phyloP scores from a whole-genome alignment of 2,113 vertebrate species.

The Trichomycterus rosablanca region DNA sequence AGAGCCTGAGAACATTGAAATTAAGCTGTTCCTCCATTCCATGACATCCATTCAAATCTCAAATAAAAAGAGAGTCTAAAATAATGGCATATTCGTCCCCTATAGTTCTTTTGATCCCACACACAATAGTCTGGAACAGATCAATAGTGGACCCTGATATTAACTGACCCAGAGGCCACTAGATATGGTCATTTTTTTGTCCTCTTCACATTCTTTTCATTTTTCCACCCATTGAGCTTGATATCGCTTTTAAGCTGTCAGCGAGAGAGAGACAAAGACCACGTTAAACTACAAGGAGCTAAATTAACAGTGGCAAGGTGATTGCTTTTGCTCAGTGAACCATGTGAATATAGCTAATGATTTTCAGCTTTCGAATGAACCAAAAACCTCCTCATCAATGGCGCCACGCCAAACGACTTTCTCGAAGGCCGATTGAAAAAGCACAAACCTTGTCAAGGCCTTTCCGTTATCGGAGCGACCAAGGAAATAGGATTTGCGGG shows the following conservation, averaged over 20 bases:
- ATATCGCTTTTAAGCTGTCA: constrained; percentile 16
- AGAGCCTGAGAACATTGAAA: neutral
- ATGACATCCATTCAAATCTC: constrained; percentile 4
- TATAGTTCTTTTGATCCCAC: neutral
- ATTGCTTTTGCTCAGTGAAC: constrained; percentile 19
- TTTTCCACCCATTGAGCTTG: constrained; percentile 4
- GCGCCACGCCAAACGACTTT: too few species aligned
- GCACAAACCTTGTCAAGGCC: neutral
- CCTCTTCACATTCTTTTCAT: constrained; percentile 4
- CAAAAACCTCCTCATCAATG: constrained; percentile 16
- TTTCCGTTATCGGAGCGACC: constrained; percentile 21
- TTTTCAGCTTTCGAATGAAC: constrained; percentile 21
- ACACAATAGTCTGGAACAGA: constrained; percentile 7
- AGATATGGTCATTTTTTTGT: constrained; percentile 22
- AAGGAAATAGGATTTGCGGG: constrained; percentile 13
- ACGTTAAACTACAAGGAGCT: constrained; percentile 6
- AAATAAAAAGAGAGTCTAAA: neutral
- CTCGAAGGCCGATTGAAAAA: too few species aligned
- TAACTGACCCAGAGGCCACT: constrained; percentile 33
- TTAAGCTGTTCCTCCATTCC: neutral
- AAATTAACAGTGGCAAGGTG: constrained; percentile 23
- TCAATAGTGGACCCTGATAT: constrained; percentile 24
- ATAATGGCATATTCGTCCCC: too few species aligned
- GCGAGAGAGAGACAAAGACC: constrained; percentile 1
- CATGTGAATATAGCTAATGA: constrained; percentile 15